phyloP scores from a whole-genome alignment of 2,797 vertebrate species.

The Salmo trutta region DNA sequence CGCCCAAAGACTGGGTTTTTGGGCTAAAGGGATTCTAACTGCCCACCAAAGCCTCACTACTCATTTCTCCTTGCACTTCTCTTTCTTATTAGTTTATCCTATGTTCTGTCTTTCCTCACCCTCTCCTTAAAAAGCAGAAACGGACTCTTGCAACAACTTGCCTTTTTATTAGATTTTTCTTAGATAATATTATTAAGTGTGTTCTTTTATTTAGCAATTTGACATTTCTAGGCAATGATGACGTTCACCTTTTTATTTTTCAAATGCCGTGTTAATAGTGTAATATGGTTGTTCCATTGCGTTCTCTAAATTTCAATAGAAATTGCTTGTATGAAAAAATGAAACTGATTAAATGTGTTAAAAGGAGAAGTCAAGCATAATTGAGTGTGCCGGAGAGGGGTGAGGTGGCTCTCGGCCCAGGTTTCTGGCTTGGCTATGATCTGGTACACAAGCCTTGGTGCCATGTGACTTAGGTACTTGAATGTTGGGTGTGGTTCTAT shows the following conservation, averaged over 20 bases:
- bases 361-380: slow-evolving; percentile 2
- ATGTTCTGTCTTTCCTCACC: not conserved
- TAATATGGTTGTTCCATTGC: slow-evolving; percentile 84
- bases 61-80: slow-evolving; percentile 60
- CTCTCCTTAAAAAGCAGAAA: slow-evolving; percentile 43
- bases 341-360: not conserved
- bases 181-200: slow-evolving; percentile 81
- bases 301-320: slow-evolving; percentile 57
- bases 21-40: slow-evolving; percentile 54
- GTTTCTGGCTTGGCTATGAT: slow-evolving; percentile 26
- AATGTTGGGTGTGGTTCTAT: slow-evolving; percentile 89
- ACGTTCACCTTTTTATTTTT: slow-evolving; percentile 72
- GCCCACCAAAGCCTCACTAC: slow-evolving; percentile 65
- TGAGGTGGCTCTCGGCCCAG: slow-evolving; percentile 20
- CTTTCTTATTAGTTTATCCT: not conserved
- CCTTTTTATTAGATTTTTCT: slow-evolving; percentile 70
- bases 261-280: slow-evolving; percentile 78
- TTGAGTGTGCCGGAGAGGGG: slow-evolving; percentile 63
- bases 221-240: slow-evolving; percentile 63
- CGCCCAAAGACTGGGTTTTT: slow-evolving; percentile 64
- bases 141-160: slow-evolving; percentile 70
- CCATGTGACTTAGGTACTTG: slow-evolving; percentile 90
- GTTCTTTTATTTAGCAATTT: slow-evolving; percentile 73
- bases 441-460: slow-evolving; percentile 86
- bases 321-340: slow-evolving; percentile 18